Percentiles rank a stretch among this genome's conserved stretches.
Evolutionary conservation across 2,113 vertebrate species (phyloP).

Genomic region (Cebus imitator): DNA sequence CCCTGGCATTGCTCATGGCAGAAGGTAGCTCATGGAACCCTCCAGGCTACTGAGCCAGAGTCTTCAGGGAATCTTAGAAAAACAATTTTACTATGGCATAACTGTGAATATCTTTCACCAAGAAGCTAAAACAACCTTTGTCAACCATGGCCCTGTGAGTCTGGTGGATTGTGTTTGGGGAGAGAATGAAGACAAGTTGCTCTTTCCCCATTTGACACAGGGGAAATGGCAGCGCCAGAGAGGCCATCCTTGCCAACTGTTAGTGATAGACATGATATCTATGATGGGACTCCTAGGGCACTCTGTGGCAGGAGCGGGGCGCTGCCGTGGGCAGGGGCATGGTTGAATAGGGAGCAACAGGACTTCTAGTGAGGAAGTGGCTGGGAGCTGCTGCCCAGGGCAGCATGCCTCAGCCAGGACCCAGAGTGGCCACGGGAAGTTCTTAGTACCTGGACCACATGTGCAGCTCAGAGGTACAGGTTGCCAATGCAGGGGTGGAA

Average conservation of each 20-base stretch:
- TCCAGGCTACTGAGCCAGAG: background rate
- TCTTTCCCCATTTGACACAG: background rate
- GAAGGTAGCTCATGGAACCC: background rate
- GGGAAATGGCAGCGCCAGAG: background rate
- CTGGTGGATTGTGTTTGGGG: background rate
- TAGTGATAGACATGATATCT: rapidly evolving
- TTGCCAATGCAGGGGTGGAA: background rate
- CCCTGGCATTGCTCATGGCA: rapidly evolving
- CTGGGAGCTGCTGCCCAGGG: background rate
- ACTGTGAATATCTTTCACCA: background rate
- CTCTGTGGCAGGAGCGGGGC: background rate
- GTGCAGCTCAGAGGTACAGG: rapidly evolving
- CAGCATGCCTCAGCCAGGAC: background rate
- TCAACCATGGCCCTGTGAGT: rapidly evolving
- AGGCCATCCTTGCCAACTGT: rapidly evolving
- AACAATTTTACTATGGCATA: background rate
- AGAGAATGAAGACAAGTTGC: background rate
- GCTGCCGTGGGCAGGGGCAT: rapidly evolving
- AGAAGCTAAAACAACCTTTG: background rate
- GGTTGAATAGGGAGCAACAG: background rate
- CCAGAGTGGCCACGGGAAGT: rapidly evolving
- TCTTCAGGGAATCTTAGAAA: background rate
- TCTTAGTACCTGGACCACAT: background rate
- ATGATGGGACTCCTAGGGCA: no score
- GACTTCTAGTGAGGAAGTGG: background rate